These are phyloP conservation scores for Temnothorax longispinosus DNA, from an alignment of 1,140 invertebrate genomes.

Conservation along the genomic window DNA sequence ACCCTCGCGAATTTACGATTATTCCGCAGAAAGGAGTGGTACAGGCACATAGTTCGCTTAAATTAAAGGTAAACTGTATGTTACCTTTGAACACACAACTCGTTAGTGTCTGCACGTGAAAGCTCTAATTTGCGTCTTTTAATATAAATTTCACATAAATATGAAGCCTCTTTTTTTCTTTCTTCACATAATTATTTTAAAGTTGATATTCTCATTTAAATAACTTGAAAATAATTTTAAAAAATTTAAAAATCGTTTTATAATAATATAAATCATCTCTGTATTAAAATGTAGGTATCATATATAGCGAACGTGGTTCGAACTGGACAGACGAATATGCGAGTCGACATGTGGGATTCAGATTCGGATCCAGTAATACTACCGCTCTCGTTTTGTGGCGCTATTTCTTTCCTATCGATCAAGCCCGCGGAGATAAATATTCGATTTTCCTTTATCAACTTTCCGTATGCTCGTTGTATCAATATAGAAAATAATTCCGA, in stretches of 20 bases:
- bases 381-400: slow-evolving; percentile 71
- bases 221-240: background rate
- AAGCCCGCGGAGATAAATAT: slow-evolving; percentile 73
- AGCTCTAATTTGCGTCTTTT: background rate
- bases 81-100: background rate
- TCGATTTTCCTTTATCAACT: slow-evolving; percentile 78
- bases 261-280: background rate
- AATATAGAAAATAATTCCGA: slow-evolving; percentile 76
- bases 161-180: background rate
- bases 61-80: slow-evolving; percentile 71
- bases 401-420: slow-evolving; percentile 69
- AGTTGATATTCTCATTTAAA: background rate
- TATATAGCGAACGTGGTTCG: slow-evolving; percentile 77
- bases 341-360: slow-evolving; percentile 74
- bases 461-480: slow-evolving; percentile 72
- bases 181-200: background rate
- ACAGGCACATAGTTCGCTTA: slow-evolving; percentile 66
- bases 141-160: background rate
- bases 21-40: slow-evolving; percentile 74
- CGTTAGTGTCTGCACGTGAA: background rate
- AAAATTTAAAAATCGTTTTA: background rate
- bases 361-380: slow-evolving; percentile 73
- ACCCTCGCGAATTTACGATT: slow-evolving; percentile 79
- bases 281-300: slow-evolving; percentile 65
- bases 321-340: slow-evolving; percentile 59